These are phyloP conservation scores for Grantiella picta DNA, from an alignment of 2,113 vertebrate genomes.

Conservation along the genomic window DNA sequence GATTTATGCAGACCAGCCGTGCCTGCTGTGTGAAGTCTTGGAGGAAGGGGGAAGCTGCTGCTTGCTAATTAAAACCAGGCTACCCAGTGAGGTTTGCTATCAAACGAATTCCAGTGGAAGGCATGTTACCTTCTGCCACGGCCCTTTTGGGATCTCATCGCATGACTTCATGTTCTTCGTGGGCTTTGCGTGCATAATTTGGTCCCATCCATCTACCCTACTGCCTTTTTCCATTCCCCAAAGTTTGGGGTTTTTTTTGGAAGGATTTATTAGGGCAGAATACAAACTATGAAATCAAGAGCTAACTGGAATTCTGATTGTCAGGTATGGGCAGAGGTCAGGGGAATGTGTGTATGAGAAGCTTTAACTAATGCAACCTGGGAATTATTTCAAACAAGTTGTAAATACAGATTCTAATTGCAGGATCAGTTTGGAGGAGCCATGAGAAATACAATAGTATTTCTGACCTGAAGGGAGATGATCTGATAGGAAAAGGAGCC, in stretches of 20 bases:
- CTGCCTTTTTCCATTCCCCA: neutral
- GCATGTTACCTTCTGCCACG: neutral
- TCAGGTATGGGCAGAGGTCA: neutral
- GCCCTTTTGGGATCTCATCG: neutral
- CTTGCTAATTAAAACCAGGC: conserved; percentile 1
- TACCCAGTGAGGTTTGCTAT: neutral
- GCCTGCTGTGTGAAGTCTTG: neutral
- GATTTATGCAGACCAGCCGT: neutral
- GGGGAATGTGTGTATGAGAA: neutral
- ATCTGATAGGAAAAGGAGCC: neutral
- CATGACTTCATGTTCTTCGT: accelerated
- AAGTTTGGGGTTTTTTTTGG: neutral
- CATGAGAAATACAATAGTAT: neutral
- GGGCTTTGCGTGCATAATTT: neutral
- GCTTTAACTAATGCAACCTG: neutral
- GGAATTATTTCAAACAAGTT: neutral
- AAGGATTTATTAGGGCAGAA: neutral
- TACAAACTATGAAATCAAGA: neutral
- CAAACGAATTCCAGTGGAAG: neutral
- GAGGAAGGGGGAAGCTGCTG: neutral
- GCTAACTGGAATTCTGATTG: neutral
- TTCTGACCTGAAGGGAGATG: neutral
- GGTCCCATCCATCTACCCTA: neutral
- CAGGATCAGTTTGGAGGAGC: neutral
- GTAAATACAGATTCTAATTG: neutral